Evolutionary conservation across 2,797 vertebrate species (phyloP).

Genomic region (Erithacus rubecula): DNA sequence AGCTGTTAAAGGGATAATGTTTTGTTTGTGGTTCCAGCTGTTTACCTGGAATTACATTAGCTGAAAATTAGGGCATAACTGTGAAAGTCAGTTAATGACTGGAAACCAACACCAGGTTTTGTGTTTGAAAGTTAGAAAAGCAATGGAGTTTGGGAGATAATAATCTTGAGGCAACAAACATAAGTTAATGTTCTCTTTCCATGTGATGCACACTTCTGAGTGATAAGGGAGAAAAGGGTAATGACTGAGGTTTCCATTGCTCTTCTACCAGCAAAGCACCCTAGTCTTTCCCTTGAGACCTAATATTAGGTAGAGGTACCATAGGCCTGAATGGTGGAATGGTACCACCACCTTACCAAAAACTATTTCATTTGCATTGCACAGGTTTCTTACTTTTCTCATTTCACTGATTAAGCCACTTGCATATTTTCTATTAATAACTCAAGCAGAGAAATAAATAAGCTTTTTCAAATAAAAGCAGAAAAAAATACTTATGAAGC

Average conservation of each 20-base stretch:
- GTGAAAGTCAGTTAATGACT: not conserved
- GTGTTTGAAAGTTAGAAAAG: not conserved
- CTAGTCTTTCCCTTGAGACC: not conserved
- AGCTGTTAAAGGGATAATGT: not conserved
- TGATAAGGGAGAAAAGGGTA: not conserved
- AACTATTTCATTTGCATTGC: not conserved
- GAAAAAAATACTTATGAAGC: not conserved
- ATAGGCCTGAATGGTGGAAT: not conserved
- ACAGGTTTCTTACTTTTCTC: not conserved
- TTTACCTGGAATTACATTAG: conserved; percentile 29
- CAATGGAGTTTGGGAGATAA: not conserved
- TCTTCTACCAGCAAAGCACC: not conserved
- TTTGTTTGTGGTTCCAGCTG: conserved; percentile 26
- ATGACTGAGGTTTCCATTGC: not conserved
- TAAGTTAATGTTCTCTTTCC: not conserved
- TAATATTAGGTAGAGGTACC: not conserved
- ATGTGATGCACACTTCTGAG: not conserved
- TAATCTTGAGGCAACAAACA: not conserved
- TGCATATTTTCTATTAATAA: not conserved
- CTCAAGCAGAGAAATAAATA: not conserved
- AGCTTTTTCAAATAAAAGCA: not conserved
- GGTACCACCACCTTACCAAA: not conserved
- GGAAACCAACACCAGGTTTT: not conserved
- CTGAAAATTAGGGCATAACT: not conserved
- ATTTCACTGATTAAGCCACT: not conserved